Base-by-base conservation (phyloP, 2,113 vertebrate genomes). In the Daubentonia madagascariensis region DNA sequence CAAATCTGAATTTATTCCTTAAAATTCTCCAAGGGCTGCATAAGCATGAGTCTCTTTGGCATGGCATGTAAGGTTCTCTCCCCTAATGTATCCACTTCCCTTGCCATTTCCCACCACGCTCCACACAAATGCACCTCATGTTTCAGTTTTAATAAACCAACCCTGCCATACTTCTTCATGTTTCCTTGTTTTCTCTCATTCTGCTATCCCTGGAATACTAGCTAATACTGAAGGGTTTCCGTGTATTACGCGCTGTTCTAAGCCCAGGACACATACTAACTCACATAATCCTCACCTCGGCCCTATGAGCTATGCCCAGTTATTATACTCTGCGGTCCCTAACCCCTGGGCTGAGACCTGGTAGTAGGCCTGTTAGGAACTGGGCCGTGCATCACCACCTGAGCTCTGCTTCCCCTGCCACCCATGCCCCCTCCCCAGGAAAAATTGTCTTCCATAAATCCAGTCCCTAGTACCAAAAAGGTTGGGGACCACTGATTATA, bases 1-100 rank as follows among this genome's bases (percentile, higher is more conserved):
- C 10, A 94, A 80, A 85, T n/a, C 35, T 40, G 22, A 95, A 93
- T 95, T 86, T 90, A 10, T 81, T 95, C 65, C 57, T 78, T 63
- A 59, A 86, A 73, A 37, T 72, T 92, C 67, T 89, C 59, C 23
- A 48, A 43, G 40, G 73, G 22, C n/a, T 73, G 40, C 37, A 63
- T 84, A 81, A 95, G 68, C 11, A 5, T 18, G 61, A 89, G n/a
- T 59, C 52, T 91, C 54, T 78, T 70, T 61, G 40, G 30, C 76
- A 52, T 80, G 40, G n/a, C 32, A 35, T 61, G 8, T 37, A 23
- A 89, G 79, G 8, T 40, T 57, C 30, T 94, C n/a, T 86, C 48
- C 22, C n/a, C 9, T 54, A 45, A 75, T 76, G 43, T 63, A 32
- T 75, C 32, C 1, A 18, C 22, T 65, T 16, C 68, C 23, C 28